phyloP scores from a whole-genome alignment of 53 echinoderm and acorn worm species.

The Glandiceps talaboti region DNA sequence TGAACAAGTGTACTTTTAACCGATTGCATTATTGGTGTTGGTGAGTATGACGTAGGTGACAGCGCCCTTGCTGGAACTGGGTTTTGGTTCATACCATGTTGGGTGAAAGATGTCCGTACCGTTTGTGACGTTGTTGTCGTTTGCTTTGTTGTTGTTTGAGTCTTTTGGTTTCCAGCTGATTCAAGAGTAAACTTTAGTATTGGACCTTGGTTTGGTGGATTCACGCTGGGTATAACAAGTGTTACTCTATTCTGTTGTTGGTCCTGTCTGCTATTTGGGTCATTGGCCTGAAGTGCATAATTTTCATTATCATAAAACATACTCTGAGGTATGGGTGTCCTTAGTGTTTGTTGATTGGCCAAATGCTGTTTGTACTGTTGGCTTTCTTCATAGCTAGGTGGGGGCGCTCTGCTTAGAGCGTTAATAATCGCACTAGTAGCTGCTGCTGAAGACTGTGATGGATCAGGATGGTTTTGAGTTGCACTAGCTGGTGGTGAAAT shows the following conservation, averaged over 20 bases:
- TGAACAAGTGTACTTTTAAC: conserved; percentile 64
- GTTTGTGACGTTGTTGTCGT: conserved; percentile 62
- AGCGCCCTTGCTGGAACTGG: conserved; percentile 73
- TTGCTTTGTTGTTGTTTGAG: conserved; percentile 2
- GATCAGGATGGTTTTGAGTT: conserved; percentile 1
- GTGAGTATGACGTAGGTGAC: conserved; percentile 40
- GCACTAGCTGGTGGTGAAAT: conserved; percentile 38
- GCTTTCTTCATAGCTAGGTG: conserved; percentile 86
- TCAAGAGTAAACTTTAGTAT: not conserved
- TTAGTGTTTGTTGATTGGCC: conserved; percentile 26
- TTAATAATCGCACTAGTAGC: conserved; percentile 31
- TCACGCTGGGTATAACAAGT: conserved; percentile 12
- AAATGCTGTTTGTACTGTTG: conserved; percentile 51
- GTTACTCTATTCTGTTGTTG: conserved; percentile 18
- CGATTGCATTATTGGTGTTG: conserved; percentile 44
- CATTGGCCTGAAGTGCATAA: conserved; percentile 5
- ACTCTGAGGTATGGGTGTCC: not conserved
- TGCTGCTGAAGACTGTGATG: not conserved
- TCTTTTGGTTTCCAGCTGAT: not conserved
- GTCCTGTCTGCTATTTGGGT: conserved; percentile 11
- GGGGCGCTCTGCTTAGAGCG: conserved; percentile 31
- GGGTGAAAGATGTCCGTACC: conserved; percentile 19
- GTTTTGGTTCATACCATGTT: conserved; percentile 16
- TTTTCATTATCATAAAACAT: not conserved
- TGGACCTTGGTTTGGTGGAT: conserved; percentile 4